Evolutionary conservation across 2,888 invertebrate species (phyloP), one percentile per base, ranked within the genome.

Genomic region (Andrena hattorfiana): DNA sequence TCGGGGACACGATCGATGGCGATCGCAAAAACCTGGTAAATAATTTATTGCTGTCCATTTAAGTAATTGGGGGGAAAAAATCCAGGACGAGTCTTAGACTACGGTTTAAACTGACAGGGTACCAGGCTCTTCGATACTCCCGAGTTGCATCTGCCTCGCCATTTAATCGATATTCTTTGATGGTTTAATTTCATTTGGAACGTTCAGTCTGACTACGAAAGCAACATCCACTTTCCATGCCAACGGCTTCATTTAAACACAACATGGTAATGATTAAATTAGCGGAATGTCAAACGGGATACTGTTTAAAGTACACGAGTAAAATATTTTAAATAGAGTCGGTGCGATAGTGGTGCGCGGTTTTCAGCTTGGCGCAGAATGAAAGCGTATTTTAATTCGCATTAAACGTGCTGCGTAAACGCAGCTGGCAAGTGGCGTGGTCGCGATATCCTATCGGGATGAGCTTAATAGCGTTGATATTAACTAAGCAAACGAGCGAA

Each of bases 391-490:
- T 81, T 81, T 83, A 81, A 83, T 89, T 81, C 64, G 67, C 81
- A 81, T 84, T 89, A 89, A 80, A 75, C 56, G 49, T 51, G 68
- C 63, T 66, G 69, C 71, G 66, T 68, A 85, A 84, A 83, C 72
- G 72, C 48, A 16, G 73, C 60, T 16, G 62, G 63, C 59, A 69
- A 79, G 64, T 75, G 79, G 87, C 66, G 78, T 60, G 71, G 79
- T 79, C 77, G 76, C 83, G 86, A 89, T 87, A 88, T 86, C 77
- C 87, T 86, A 89, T 87, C 90, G 76, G 83, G 66, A 67, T 59
- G 83, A 72, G 85, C 81, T 89, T 90, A 89, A 90, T 90, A 86
- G 85, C 84, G 89, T 89, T 88, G 85, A 90, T 87, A 90, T 90
- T 90, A 90, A 89, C 89, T 86, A 86, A 88, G 88, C 84, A 89